phyloP scores from a whole-genome alignment of 2,888 invertebrate species.

The Phymatocera aterrima region DNA sequence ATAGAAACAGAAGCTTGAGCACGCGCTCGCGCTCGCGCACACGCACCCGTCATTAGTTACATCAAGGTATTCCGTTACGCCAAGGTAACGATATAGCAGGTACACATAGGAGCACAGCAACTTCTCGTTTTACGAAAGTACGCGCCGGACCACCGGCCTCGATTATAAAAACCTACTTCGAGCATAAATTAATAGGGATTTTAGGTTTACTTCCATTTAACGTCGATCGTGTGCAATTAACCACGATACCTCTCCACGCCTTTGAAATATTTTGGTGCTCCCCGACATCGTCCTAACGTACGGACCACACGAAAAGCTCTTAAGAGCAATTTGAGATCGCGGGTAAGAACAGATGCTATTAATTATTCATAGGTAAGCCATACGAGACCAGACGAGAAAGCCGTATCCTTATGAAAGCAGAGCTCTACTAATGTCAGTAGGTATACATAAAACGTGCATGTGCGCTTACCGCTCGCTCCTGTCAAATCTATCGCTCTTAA shows the following conservation, averaged over 20 bases:
- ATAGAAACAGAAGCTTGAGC: slow-evolving; percentile 41
- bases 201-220: slow-evolving; percentile 31
- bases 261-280: not conserved
- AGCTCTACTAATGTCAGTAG: not conserved
- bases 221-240: slow-evolving; percentile 45
- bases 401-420: slow-evolving; percentile 37
- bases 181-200: slow-evolving; percentile 45
- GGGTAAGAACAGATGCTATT: slow-evolving; percentile 40
- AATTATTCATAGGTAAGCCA: slow-evolving; percentile 37
- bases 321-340: slow-evolving; percentile 39
- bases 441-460: too few species aligned
- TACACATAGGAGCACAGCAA: slow-evolving; percentile 10
- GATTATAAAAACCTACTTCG: slow-evolving; percentile 44
- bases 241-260: slow-evolving; percentile 36
- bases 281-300: slow-evolving; percentile 3
- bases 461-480: slow-evolving; percentile 11
- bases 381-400: slow-evolving; percentile 31
- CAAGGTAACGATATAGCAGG: not conserved
- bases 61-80: slow-evolving; percentile 35
- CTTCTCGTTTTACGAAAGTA: slow-evolving; percentile 30
- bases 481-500: slow-evolving; percentile 36
- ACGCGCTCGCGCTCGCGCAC: slow-evolving; percentile 42
- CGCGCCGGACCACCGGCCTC: slow-evolving; percentile 39
- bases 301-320: slow-evolving; percentile 43
- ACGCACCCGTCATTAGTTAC: slow-evolving; percentile 42